These are phyloP conservation scores for Oligia fasciuncula DNA, from an alignment of 2,888 invertebrate genomes.

Conservation along the genomic window DNA sequence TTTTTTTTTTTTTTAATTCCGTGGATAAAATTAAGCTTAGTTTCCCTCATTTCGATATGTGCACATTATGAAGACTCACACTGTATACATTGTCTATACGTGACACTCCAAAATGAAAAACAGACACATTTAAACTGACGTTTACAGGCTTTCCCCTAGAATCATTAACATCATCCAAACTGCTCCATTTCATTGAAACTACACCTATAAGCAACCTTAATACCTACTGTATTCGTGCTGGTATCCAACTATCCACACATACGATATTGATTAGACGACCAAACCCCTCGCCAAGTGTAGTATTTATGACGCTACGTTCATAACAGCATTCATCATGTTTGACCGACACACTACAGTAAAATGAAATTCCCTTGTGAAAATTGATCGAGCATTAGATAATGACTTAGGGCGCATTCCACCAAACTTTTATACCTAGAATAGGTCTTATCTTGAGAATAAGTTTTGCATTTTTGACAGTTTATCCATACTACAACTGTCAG, in stretches of 20 bases:
- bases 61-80: too few species aligned
- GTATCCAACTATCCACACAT: neutral
- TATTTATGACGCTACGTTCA: conserved; percentile 24
- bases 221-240: neutral
- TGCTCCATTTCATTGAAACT: neutral
- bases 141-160: neutral
- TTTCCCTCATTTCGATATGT: too few species aligned
- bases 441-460: too few species aligned
- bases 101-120: neutral
- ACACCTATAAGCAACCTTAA: neutral
- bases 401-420: too few species aligned
- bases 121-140: neutral
- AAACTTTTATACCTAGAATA: too few species aligned
- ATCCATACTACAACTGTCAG: too few species aligned
- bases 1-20: too few species aligned
- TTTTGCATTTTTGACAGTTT: too few species aligned
- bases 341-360: neutral
- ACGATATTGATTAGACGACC: conserved; percentile 32
- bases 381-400: neutral
- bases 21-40: too few species aligned
- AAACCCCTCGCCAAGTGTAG: neutral
- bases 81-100: neutral
- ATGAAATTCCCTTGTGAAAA: neutral
- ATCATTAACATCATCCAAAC: neutral
- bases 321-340: neutral